phyloP scores from a whole-genome alignment of 2,888 invertebrate species.

The Synanthedon vespiformis region DNA sequence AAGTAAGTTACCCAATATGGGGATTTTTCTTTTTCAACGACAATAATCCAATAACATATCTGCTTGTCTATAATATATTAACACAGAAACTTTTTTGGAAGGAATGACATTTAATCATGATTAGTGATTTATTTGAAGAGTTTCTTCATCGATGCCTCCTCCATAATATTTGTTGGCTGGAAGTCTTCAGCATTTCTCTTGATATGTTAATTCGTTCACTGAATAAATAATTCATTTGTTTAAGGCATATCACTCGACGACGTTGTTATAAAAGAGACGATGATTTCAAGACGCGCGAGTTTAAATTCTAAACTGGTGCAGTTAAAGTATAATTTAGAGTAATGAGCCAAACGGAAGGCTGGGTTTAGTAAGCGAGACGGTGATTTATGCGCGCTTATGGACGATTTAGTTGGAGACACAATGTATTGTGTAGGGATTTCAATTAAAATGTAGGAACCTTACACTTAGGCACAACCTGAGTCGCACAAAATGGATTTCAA shows the following conservation, averaged over 20 bases:
- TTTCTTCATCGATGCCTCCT: too few species aligned
- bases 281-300: background rate
- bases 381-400: conserved; percentile 9
- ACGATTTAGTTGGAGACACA: conserved; percentile 9
- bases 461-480: background rate
- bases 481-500: too few species aligned
- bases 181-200: conserved; percentile 23
- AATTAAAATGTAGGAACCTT: conserved; percentile 5
- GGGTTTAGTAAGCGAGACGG: background rate
- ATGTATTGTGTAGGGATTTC: conserved; percentile 11
- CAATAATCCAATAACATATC: too few species aligned
- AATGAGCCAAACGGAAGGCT: background rate
- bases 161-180: background rate
- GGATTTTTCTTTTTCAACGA: too few species aligned
- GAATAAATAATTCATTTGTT: conserved; percentile 67
- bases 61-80: too few species aligned
- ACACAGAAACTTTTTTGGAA: too few species aligned
- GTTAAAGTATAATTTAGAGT: conserved; percentile 20
- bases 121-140: too few species aligned
- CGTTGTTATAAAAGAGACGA: conserved; percentile 28
- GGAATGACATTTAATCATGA: too few species aligned
- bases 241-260: conserved; percentile 50
- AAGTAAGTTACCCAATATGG: too few species aligned
- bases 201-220: conserved; percentile 63
- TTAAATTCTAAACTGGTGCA: conserved; percentile 11